Base-by-base conservation (phyloP, 2,113 vertebrate genomes). In the Cyanoderma ruficeps region DNA sequence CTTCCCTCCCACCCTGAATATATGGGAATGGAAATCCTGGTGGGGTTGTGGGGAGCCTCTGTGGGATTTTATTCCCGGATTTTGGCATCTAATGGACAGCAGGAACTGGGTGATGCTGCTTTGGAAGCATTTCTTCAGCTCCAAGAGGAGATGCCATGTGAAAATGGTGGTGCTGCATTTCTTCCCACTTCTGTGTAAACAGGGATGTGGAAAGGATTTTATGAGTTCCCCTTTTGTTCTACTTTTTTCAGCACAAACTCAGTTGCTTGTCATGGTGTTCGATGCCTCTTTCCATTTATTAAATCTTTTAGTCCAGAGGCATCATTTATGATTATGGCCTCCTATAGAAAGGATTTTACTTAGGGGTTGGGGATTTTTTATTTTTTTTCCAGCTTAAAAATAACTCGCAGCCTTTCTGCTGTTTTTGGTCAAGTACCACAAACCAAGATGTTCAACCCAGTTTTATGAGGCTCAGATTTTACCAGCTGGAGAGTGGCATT, bases 141-240 rank as follows among this genome's bases (percentile, higher is more conserved):
- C 82, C 68, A 67, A 71, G 60, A 71, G 79, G 57, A 61, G 60
- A 5, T 59, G 65, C 64, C 55, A 8, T 83, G 42, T 83, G 78
- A 65, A 89, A 63, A 52, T 31, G 72, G 67, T 39, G 71, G 4
- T 41, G 15, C 75, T 88, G 86, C 75, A n/a, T 63, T 93, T 93
- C 56, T 93, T 76, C 56, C 85, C 65, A 15, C 61, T 79, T 41
- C 20, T 76, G 19, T 90, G 44, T 60, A 71, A 90, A 94, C 75
- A 88, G 93, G 85, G 94, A 82, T 84, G 79, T 82, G 83, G 83
- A 30, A 77, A 94, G 52, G 30, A 5, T 82, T 84, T 91, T 49
- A 41, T 37, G 61, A 59, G 61, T 27, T 83, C 57, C 57, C 46
- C 46, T 93, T 70, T 67, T 82, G 30, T 65, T 39, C 37, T 33